A percentile compares a stretch with the other conserved stretches of the same genome.
Conservation (phyloP, 2,113 vertebrate genomes). For the Colius striatus region DNA sequence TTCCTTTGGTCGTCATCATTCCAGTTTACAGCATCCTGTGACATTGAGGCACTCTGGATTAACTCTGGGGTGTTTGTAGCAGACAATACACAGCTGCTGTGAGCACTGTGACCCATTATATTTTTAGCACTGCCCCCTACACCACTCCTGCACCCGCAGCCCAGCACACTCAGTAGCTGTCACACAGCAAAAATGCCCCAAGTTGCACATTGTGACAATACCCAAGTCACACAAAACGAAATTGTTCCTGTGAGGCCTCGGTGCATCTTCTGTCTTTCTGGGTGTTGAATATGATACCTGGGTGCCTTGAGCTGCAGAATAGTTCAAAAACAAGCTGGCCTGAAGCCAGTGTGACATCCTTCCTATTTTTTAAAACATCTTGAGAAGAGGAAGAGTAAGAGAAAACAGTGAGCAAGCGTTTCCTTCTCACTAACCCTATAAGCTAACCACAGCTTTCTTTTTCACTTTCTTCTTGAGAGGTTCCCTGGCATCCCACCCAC, state of each 20-base stretch:
- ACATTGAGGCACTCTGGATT: background rate
- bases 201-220: background rate
- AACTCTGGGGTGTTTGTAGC: background rate
- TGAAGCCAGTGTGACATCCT: background rate
- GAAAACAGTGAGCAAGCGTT: background rate
- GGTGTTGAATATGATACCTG: background rate
- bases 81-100: background rate
- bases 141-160: background rate
- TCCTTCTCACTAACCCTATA: background rate
- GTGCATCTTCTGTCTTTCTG: background rate
- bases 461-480: background rate
- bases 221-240: background rate
- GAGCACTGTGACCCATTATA: accelerated
- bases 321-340: background rate
- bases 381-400: background rate
- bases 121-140: background rate
- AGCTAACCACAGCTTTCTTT: background rate
- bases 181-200: background rate
- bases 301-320: background rate
- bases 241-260: background rate
- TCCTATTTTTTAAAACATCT: background rate
- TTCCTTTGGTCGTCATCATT: background rate
- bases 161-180: background rate
- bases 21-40: background rate
- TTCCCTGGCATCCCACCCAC: background rate